These are phyloP conservation scores for Pseudorhombus dupliciocellatus DNA, from an alignment of 2,113 vertebrate species.

Conservation along the genomic window DNA sequence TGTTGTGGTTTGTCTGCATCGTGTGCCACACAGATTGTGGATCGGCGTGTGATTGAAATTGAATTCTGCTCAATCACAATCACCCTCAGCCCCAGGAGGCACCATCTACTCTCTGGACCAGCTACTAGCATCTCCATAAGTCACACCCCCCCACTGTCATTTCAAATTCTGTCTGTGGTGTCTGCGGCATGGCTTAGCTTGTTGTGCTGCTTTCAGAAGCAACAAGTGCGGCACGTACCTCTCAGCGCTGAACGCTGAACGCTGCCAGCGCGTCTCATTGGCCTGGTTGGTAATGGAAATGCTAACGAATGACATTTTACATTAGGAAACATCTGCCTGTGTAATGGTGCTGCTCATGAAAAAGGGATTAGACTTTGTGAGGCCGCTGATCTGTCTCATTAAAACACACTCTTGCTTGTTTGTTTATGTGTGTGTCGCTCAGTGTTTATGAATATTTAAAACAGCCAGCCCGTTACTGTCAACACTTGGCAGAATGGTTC, in stretches of 20 bases:
- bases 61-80: constrained; percentile 7
- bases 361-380: constrained; percentile 51
- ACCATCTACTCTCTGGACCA: constrained; percentile 1
- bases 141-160: constrained; percentile 16
- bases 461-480: constrained; percentile 58
- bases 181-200: background rate
- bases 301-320: constrained; percentile 41
- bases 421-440: constrained; percentile 53
- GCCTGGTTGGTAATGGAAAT: constrained; percentile 40
- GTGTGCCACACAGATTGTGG: background rate
- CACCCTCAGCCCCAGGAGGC: constrained; percentile 3
- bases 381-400: constrained; percentile 59
- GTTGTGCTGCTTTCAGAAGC: constrained; percentile 20
- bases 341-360: constrained; percentile 56
- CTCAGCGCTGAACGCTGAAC: background rate
- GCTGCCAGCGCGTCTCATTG: constrained; percentile 4
- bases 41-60: constrained; percentile 31
- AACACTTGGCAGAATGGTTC: constrained; percentile 58
- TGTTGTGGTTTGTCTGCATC: background rate
- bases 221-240: constrained; percentile 23
- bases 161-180: constrained; percentile 15
- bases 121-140: constrained; percentile 35
- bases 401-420: constrained; percentile 57
- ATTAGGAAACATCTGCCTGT: constrained; percentile 63
- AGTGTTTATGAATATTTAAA: constrained; percentile 73